These are phyloP conservation scores for Endomychus coccineus DNA, from an alignment of 2,888 invertebrate genomes.

Conservation along the genomic window DNA sequence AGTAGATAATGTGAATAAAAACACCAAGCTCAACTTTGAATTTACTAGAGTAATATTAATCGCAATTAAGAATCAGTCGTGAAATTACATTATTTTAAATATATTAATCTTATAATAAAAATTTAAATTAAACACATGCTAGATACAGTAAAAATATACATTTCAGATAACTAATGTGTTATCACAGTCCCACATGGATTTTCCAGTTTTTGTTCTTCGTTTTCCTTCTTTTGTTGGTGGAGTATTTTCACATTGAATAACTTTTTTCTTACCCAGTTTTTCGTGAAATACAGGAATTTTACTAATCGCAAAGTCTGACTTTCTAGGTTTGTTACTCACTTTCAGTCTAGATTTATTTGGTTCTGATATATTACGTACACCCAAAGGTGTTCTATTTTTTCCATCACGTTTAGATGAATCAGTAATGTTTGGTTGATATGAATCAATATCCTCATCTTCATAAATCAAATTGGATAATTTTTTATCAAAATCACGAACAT, in stretches of 20 bases:
- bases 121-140: no score
- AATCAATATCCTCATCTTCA: slow-evolving; percentile 45
- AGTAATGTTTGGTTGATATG: slow-evolving; percentile 26
- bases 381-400: slow-evolving; percentile 35
- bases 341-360: slow-evolving; percentile 31
- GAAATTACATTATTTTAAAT: no score
- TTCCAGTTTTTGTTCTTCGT: slow-evolving; percentile 24
- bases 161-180: slow-evolving; percentile 39
- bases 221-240: slow-evolving; percentile 31
- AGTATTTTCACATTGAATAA: slow-evolving; percentile 40
- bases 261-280: slow-evolving; percentile 25
- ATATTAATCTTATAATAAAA: no score
- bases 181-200: slow-evolving; percentile 38
- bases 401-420: slow-evolving; percentile 32
- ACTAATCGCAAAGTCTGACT: slow-evolving; percentile 28
- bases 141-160: no score
- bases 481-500: slow-evolving; percentile 39
- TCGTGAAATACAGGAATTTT: slow-evolving; percentile 40
- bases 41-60: no score
- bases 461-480: slow-evolving; percentile 51
- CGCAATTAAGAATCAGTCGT: no score
- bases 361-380: slow-evolving; percentile 28
- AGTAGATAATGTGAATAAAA: no score
- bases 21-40: no score
- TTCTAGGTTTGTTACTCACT: slow-evolving; percentile 38